phyloP scores from a whole-genome alignment of 2,113 vertebrate genomes.

The Corvus cornix region DNA sequence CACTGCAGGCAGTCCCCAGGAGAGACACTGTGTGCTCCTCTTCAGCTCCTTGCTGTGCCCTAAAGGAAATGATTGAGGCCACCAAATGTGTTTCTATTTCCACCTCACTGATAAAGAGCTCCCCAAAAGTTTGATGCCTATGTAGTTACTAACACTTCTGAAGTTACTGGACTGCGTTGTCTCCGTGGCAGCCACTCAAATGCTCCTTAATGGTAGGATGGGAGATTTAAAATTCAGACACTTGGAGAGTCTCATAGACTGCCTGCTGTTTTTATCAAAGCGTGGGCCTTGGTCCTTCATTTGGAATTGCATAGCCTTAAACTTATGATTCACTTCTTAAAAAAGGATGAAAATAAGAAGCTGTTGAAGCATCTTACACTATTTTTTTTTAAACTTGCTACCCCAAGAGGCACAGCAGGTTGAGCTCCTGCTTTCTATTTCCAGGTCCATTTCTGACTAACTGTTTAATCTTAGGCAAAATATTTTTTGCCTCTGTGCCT shows the following conservation, averaged over 20 bases:
- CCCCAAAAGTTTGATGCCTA: constrained; percentile 61
- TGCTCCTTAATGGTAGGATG: neutral
- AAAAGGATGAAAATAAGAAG: neutral
- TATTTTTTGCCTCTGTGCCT: neutral
- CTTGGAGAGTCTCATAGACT: neutral
- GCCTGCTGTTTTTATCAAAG: neutral
- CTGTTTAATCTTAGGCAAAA: neutral
- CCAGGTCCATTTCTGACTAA: neutral
- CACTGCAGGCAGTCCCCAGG: constrained; percentile 28
- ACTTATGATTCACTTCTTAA: neutral
- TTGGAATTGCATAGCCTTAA: neutral
- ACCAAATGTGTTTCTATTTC: constrained; percentile 76
- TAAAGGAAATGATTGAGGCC: constrained; percentile 69
- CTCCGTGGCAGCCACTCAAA: constrained; percentile 7
- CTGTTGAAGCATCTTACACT: neutral
- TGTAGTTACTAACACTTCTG: constrained; percentile 65
- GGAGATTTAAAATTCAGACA: constrained; percentile 13
- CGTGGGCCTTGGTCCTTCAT: neutral
- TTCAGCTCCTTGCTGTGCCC: constrained; percentile 34
- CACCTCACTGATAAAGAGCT: constrained; percentile 55
- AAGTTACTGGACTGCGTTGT: constrained; percentile 40
- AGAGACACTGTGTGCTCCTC: constrained; percentile 47
- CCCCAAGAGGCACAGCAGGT: neutral
- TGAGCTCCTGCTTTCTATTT: constrained; percentile 1
- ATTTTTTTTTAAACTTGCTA: neutral